Evolutionary conservation across 2,888 invertebrate species (phyloP).

Genomic region (Tetragonula carbonaria): DNA sequence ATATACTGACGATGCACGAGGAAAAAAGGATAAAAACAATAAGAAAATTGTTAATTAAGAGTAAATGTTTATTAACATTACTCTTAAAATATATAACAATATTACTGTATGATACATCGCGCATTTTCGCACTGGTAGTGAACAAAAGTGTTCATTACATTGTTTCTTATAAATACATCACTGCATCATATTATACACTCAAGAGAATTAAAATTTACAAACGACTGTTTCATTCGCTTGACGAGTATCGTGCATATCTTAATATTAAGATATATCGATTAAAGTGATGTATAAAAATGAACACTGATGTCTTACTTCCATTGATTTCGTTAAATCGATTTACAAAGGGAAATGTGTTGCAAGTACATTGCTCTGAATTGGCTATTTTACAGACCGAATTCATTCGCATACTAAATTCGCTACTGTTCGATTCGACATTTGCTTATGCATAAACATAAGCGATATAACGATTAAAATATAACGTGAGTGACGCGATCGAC

Average conservation of each 20-base stretch:
- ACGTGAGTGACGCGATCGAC: not conserved
- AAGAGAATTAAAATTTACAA: conserved; percentile 30
- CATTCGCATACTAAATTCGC: too few relatives aligned
- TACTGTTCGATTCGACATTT: not conserved
- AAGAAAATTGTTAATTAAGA: conserved; percentile 33
- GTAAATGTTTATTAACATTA: conserved; percentile 66
- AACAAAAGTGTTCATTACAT: conserved; percentile 32
- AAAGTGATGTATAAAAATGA: conserved; percentile 70
- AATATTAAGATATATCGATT: conserved; percentile 45
- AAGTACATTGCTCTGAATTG: conserved; percentile 19
- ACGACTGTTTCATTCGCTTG: conserved; percentile 5
- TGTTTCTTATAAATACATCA: conserved; percentile 33
- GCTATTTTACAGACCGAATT: not conserved
- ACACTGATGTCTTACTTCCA: conserved; percentile 24
- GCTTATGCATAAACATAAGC: not conserved
- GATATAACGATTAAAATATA: not conserved
- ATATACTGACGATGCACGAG: not conserved
- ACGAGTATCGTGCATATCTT: conserved; percentile 25
- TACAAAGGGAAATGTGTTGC: conserved; percentile 2
- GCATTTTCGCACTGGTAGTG: conserved; percentile 28
- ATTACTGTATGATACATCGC: conserved; percentile 57
- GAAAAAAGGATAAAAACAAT: not conserved
- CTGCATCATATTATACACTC: conserved; percentile 13
- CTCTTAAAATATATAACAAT: conserved; percentile 62
- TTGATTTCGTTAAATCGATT: conserved; percentile 11